Conservation (phyloP, 2,797 vertebrate species). For the Bryconaethiops microstoma region DNA sequence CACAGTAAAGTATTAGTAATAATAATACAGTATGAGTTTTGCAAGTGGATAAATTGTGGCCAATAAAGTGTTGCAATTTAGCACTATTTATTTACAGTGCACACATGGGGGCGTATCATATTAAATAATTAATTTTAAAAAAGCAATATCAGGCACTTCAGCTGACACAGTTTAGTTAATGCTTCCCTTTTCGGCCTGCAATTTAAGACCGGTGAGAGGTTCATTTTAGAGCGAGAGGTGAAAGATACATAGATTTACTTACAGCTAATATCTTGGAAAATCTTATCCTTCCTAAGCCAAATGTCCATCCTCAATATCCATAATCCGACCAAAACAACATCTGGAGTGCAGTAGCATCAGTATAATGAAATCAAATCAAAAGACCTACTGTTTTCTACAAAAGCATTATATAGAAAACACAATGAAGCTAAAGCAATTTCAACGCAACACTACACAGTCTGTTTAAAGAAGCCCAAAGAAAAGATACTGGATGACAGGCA, state of each 20-base stretch:
- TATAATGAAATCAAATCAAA: not conserved
- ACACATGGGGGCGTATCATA: not conserved
- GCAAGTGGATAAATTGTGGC: no score
- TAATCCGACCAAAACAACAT: not conserved
- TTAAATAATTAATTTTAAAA: conserved; percentile 13
- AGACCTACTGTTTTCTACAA: not conserved
- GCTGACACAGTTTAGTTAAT: conserved; percentile 17
- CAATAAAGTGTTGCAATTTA: no score
- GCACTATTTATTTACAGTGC: no score
- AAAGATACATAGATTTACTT: not conserved
- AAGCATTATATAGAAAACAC: not conserved
- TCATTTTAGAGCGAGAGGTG: not conserved
- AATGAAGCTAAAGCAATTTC: not conserved
- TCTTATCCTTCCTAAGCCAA: conserved; percentile 15
- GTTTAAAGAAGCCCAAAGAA: not conserved
- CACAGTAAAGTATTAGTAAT: no score
- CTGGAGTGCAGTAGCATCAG: not conserved
- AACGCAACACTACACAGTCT: no score
- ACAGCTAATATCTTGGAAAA: conserved; percentile 9
- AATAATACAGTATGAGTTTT: no score
- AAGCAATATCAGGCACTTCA: not conserved
- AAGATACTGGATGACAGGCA: conserved; percentile 5
- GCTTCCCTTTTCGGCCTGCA: not conserved
- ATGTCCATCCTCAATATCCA: not conserved
- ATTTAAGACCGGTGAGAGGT: not conserved